Conservation (phyloP, 2,888 invertebrate species). For the Troglohyphantes excavatus region DNA sequence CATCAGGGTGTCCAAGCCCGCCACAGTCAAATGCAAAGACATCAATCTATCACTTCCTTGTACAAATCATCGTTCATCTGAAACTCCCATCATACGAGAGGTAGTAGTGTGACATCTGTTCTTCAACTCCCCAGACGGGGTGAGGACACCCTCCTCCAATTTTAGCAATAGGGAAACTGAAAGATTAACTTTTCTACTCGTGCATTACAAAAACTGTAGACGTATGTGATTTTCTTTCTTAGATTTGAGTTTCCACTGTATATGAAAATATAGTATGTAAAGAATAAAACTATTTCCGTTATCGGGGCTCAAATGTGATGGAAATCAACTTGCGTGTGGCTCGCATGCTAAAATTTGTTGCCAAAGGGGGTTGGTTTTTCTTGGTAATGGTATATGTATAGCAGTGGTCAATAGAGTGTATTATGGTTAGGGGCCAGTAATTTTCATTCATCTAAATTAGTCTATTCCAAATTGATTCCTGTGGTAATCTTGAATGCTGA, state of each 20-base stretch:
- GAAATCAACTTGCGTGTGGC: constrained; percentile 15
- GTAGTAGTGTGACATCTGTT: constrained; percentile 55
- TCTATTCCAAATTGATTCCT: constrained; percentile 40
- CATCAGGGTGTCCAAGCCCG: constrained; percentile 44
- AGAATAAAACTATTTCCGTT: neutral
- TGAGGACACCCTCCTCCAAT: constrained; percentile 49
- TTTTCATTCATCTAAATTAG: constrained; percentile 1
- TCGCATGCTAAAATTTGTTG: constrained; percentile 44
- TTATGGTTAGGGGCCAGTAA: constrained; percentile 73
- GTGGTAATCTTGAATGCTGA: constrained; percentile 46
- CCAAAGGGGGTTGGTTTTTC: constrained; percentile 51
- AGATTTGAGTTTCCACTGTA: constrained; percentile 5
- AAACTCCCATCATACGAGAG: constrained; percentile 66
- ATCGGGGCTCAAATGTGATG: constrained; percentile 55
- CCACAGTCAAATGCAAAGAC: constrained; percentile 54
- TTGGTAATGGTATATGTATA: constrained; percentile 32
- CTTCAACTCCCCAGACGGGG: constrained; percentile 22
- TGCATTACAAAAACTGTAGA: constrained; percentile 58
- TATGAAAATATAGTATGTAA: neutral
- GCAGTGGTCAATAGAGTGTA: constrained; percentile 39
- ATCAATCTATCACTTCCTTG: constrained; percentile 50
- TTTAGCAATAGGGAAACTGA: constrained; percentile 67
- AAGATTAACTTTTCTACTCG: constrained; percentile 65
- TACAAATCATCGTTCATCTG: constrained; percentile 62
- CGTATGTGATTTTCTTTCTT: constrained; percentile 22